Percentiles rank a stretch among this genome's conserved stretches.
Evolutionary conservation across 2,113 vertebrate genomes (phyloP).

Genomic region (Orientallactaga bullata): DNA sequence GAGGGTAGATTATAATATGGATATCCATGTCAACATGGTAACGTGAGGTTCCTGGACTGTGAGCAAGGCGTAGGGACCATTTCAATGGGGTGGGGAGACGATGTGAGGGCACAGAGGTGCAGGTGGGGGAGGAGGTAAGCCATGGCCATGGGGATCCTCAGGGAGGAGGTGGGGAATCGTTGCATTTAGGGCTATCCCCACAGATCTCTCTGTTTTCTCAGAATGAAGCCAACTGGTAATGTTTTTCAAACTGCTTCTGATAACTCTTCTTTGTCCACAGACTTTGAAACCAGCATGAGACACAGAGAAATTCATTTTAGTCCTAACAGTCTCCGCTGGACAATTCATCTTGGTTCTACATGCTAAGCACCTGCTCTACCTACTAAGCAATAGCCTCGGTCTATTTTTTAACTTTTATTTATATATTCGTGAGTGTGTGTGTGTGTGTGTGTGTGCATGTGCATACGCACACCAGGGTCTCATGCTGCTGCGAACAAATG

Average conservation of each 20-base stretch:
- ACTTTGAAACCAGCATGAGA: not conserved
- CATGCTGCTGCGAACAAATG: too few species aligned
- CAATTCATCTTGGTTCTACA: not conserved
- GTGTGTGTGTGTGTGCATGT: too few species aligned
- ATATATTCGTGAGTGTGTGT: too few species aligned
- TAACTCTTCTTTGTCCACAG: not conserved
- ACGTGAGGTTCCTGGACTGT: not conserved
- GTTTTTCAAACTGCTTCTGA: constrained; percentile 2
- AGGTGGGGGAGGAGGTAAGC: not conserved
- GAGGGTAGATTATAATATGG: not conserved
- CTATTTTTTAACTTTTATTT: not conserved
- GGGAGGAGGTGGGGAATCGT: not conserved
- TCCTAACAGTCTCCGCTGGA: not conserved
- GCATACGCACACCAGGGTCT: too few species aligned
- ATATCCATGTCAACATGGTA: not conserved
- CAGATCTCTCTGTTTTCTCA: not conserved
- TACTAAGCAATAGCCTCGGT: not conserved
- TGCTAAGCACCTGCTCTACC: not conserved
- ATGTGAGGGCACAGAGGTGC: not conserved
- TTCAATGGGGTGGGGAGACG: not conserved
- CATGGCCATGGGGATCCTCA: accelerated
- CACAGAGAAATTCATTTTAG: not conserved
- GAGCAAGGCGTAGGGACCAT: not conserved
- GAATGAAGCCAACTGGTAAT: not conserved
- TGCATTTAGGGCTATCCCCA: not conserved